Base-by-base conservation (phyloP, 2,113 vertebrate genomes). In the Phalacrocorax pelagicus region DNA sequence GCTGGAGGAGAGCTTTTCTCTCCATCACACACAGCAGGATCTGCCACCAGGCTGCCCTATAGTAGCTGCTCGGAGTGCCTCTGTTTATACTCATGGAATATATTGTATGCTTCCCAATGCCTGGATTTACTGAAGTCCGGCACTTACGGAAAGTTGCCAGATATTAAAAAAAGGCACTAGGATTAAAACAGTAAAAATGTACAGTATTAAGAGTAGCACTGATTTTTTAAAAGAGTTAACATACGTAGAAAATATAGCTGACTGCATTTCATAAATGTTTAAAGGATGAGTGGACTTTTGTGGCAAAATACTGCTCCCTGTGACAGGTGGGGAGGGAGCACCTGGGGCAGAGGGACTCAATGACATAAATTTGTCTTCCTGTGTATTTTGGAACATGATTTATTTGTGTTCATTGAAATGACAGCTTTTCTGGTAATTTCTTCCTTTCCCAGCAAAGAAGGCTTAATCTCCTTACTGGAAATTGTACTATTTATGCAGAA, bases 381-480 rank as follows among this genome's bases (percentile, higher is more conserved):
- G 79, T 94, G 46, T 91, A 62, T 96, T 97, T 97, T 97, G 90
- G 94, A 97, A 34, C 32, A 55, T 81, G 29, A 86, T 94, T 97
- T 96, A 91, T 97, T 98, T 97, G 86, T 93, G 42, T 42, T 84
- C 87, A 78, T 65, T 94, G 87, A 96, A 95, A 97, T 78, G 59
- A 81, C 94, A 95, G 88, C 75, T 96, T 96, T 98, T 96, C 91
- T 95, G 93, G 92, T 96, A 87, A 95, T 96, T 97, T 97, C 79
- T 96, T 81, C 81, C 84, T 92, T 97, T 97, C 93, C 74, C 61
- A 95, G 90, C 86, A 97, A 95, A 96, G 93, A 94, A 96, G 88
- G 55, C 81, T 97, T 97, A 98, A 98, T 97, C 97, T 96, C 72
- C 95, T 98, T 88, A 95, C 96, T 97, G 97, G 96, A 98, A 98